Base-by-base conservation (phyloP, 53 echinoderm and acorn worm species). In the Mesocentrotus franciscanus region DNA sequence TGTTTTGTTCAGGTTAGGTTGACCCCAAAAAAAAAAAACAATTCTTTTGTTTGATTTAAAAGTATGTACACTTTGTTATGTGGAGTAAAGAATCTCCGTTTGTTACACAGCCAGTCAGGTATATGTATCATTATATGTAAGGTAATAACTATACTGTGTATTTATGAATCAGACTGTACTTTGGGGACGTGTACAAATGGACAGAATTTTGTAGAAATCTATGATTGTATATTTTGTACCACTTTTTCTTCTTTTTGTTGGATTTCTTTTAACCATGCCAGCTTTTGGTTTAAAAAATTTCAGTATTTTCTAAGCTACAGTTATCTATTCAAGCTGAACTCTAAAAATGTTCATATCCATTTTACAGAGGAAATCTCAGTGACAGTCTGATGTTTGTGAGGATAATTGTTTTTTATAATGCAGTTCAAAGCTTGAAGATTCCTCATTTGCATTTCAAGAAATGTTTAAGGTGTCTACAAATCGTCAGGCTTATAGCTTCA, bases 191-290 rank as follows among this genome's bases (percentile, higher is more conserved):
- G 87, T 87, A 87, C 87, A 87, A 58, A 87, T 87, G 87, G 58
- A 87, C 87, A 57, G 87, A 87, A 87, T 87, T 87, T 85, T 87
- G 87, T 87, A 87, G 87, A 87, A 87, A 57, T 87, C 87, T 87
- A 87, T 57, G 87, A 59, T 87, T 87, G 87, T 87, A 87, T 87
- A 87, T 87, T 87, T 87, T 87, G 87, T 87, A 87, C 58, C 87
- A 57, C 87, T 58, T 87, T 75, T 75, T 75, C 75, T 75, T 58
- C n/a, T 57, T 87, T 57, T 58, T 56, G 56, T 58, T 87, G 58
- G 58, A 18, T 87, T 58, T 87, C 56, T n/a, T 87, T 87, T 42
- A 87, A 58, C 57, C 87, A 87, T 87, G 58, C 58, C 87, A 57
- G 87, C 87, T n/a, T 85, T 8, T 59, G 87, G 27, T 27, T 55